Conservation (phyloP, 2,888 invertebrate species). For the Uloborus plumipes region DNA sequence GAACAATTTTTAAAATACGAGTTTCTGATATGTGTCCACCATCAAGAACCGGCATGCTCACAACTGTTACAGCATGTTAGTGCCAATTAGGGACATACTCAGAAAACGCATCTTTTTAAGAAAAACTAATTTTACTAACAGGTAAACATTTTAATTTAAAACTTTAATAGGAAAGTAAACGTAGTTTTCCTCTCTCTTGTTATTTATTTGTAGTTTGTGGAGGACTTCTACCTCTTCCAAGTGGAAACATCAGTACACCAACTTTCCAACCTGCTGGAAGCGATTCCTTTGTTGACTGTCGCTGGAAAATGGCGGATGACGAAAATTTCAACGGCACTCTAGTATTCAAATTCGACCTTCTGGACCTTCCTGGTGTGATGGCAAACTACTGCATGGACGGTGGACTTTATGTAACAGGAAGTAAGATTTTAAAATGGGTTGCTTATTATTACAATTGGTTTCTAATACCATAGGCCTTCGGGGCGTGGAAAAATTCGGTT, state of each 20-base stretch:
- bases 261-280: background rate
- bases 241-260: conserved; percentile 19
- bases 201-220: conserved; percentile 28
- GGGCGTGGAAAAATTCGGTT: too few relatives aligned
- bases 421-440: background rate
- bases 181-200: background rate
- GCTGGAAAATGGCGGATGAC: conserved; percentile 69
- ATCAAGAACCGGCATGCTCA: too few relatives aligned
- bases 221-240: conserved; percentile 11
- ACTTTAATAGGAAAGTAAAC: background rate
- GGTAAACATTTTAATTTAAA: background rate
- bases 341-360: conserved; percentile 69
- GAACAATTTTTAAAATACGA: too few relatives aligned
- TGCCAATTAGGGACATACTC: too few relatives aligned
- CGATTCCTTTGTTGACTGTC: conserved; percentile 18
- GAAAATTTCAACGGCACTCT: conserved; percentile 69
- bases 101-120: too few relatives aligned
- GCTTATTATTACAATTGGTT: too few relatives aligned
- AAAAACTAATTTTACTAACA: background rate
- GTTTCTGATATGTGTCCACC: too few relatives aligned
- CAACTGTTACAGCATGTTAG: too few relatives aligned
- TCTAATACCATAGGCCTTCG: too few relatives aligned
- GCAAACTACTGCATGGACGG: conserved; percentile 42
- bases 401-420: conserved; percentile 3
- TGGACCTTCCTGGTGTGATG: conserved; percentile 67